These are phyloP conservation scores for Chinchilla lanigera DNA, from an alignment of 2,113 vertebrate genomes.

Conservation along the genomic window DNA sequence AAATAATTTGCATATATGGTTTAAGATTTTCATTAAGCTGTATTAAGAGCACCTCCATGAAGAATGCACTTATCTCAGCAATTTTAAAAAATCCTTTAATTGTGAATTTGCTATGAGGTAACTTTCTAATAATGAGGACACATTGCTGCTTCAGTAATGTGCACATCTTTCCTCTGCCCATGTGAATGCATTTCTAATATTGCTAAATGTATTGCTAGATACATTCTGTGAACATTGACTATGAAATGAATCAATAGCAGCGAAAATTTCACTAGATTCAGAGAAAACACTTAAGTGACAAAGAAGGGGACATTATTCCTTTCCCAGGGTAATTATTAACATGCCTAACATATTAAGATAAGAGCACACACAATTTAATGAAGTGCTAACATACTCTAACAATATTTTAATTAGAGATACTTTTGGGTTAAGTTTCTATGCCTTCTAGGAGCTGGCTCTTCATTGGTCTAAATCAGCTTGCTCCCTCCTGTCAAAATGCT, in stretches of 20 bases:
- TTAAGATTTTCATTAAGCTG: neutral
- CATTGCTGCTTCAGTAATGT: neutral
- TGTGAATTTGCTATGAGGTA: neutral
- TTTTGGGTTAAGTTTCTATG: neutral
- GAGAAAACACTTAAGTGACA: neutral
- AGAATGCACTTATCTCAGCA: neutral
- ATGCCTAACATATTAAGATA: constrained; percentile 46
- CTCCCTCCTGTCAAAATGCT: neutral
- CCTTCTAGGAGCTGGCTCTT: neutral
- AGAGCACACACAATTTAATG: constrained; percentile 7
- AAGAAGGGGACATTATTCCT: neutral
- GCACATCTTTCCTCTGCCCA: neutral
- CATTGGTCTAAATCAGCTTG: neutral
- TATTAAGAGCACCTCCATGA: neutral
- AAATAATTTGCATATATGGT: neutral
- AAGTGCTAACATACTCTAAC: constrained; percentile 41
- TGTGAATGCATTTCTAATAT: neutral
- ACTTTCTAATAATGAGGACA: neutral
- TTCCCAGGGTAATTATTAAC: constrained; percentile 55
- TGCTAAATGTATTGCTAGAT: neutral
- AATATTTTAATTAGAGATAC: constrained; percentile 28
- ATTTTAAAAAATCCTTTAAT: neutral
- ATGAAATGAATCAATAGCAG: neutral
- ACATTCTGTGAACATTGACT: neutral
- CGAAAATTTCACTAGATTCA: constrained; percentile 40